Evolutionary conservation across 1,140 invertebrate species (phyloP), one percentile per base, ranked within the genome.

Genomic region (Meloidogyne chitwoodi): DNA sequence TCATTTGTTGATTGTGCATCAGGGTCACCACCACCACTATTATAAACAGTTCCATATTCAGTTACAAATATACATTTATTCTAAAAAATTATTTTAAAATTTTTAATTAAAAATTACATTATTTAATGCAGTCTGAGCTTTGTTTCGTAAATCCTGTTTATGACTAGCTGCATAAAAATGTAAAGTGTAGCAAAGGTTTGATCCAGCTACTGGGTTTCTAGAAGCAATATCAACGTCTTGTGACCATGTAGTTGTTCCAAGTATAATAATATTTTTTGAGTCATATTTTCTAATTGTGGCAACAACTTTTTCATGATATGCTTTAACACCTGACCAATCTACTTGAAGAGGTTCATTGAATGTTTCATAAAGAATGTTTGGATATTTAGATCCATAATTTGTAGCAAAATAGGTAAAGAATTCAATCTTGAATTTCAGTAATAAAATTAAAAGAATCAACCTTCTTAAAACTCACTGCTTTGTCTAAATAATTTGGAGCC

Each of bases 251-350:
- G 63, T 41, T 27, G 73, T 75, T 16, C 75, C 75, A 11, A 68
- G 41, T 41, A 76, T 74, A 44, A 76, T 76, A 14, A 76, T 34
- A 63, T 76, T 76, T n/a, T 75, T 76, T 16, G 6, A 74, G 22
- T 76, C 75, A 41, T 38, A 5, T n/a, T 61, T 24, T 26, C 75
- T 64, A 63, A 76, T 76, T n/a, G 68, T 56, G 1, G 38, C 67
- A 38, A 76, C 68, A 12, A 76, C 68, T 38, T 41, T 6, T 12
- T n/a, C 38, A 38, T 70, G 38, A n/a, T 70, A 27, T 27, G 29
- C 29, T 0, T 65, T 71, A 71, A 44, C 75, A 48, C 41, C 26
- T 19, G 19, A 31, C 75, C 75, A 76, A n/a, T 38, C 38, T 27
- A 76, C 68, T 63, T 63, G 31, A 22, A 63, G 11, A 16, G 75